Base-by-base conservation (phyloP, 2,113 vertebrate genomes). In the Antigone vipio region DNA sequence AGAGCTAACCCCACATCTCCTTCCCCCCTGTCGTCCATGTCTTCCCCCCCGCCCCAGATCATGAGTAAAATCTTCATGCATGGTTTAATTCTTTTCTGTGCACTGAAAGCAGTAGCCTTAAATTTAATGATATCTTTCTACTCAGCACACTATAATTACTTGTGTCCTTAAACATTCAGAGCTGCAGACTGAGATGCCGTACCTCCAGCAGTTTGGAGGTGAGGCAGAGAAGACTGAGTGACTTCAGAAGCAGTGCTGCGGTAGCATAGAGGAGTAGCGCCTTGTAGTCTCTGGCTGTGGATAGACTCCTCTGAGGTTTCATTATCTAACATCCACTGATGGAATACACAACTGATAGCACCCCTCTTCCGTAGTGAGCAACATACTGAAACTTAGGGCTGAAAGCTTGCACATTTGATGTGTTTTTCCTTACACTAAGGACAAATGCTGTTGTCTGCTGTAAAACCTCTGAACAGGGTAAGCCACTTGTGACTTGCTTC, bases 81-180 rank as follows among this genome's bases (percentile, higher is more conserved):
- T 59, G 68, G 60, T 75, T 88, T 94, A 72, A 68, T 94, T 89
- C 42, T 75, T 44, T 71, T 50, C 44, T 71, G n/a, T 83, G 44
- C 52, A 30, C 42, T 95, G 79, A 52, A 92, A 86, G 83, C 71
- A 91, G 72, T 62, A 92, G 83, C 19, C 47, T 88, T 86, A 92
- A 88, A 89, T 92, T 91, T 91, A 92, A 88, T 93, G 85, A n/a
- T 90, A 67, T 23, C 11, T 90, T 60, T 81, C 44, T 85, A 15
- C 78, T 92, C 71, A 15, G 58, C 16, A 15, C 35, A 11, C 85
- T 92, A 17, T 72, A 95, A 85, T 97, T 93, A 88, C 67, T 76
- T 4, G 2, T 69, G 84, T 89, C 59, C 82, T 94, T 45, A 95
- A 94, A 49, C 53, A 14, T 76, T 73, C 29, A 49, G 82, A 73